Conservation (phyloP, 1,140 invertebrate species). For the Neodiprion fabricii region DNA sequence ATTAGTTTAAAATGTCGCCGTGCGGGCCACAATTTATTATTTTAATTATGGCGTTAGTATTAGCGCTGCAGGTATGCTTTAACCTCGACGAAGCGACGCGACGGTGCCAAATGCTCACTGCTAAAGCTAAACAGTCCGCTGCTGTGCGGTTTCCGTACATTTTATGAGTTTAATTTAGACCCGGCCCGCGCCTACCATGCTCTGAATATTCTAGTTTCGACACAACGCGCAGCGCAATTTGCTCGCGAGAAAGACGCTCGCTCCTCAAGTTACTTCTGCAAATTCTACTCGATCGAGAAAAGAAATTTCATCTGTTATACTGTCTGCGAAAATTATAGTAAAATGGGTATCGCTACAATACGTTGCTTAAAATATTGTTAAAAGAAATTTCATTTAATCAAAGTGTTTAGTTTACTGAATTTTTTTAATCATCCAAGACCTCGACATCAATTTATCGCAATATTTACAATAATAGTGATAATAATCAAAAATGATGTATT, state of each 20-base stretch:
- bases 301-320: too few species aligned
- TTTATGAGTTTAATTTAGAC: constrained; percentile 58
- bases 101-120: constrained; percentile 30
- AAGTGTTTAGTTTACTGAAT: too few species aligned
- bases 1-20: constrained; percentile 33
- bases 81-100: neutral
- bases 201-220: constrained; percentile 44
- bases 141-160: constrained; percentile 34
- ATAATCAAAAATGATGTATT: too few species aligned
- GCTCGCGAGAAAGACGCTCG: constrained; percentile 17
- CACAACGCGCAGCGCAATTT: constrained; percentile 16
- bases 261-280: too few species aligned
- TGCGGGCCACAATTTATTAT: constrained; percentile 42
- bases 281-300: too few species aligned
- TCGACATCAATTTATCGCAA: too few species aligned
- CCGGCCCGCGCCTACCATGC: constrained; percentile 6
- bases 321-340: too few species aligned
- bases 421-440: too few species aligned
- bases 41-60: constrained; percentile 41
- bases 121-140: constrained; percentile 29
- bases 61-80: constrained; percentile 11
- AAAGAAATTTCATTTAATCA: too few species aligned
- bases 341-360: too few species aligned
- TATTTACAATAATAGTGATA: too few species aligned
- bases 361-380: too few species aligned